These are phyloP conservation scores for cat (Felis catus) DNA, from an alignment of 2,113 vertebrate species.

Conservation along the genomic window F.catus_Fca126_mat1.0 CM031416.1:98735501-98736000, in stretches of 20 bases:
- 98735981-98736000: neutral
- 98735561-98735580: no score
- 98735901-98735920: neutral
- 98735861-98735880: neutral
- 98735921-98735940: neutral
- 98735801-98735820: neutral
- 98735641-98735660: no score
- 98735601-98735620: no score
- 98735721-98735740: constrained; percentile 11
- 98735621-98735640: no score
- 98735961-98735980: neutral
- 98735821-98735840: neutral
- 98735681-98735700: neutral
- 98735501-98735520: no score
- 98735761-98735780: neutral
- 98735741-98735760: neutral
- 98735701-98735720: neutral
- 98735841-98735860: neutral
- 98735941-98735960: neutral
- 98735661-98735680: neutral
- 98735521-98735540: no score
- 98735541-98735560: no score
- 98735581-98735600: no score
- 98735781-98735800: constrained; percentile 18
- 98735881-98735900: neutral